A percentile compares a stretch with the other conserved stretches of the same genome.
phyloP scores from a whole-genome alignment of 2,113 vertebrate species.

The Nanger granti region DNA sequence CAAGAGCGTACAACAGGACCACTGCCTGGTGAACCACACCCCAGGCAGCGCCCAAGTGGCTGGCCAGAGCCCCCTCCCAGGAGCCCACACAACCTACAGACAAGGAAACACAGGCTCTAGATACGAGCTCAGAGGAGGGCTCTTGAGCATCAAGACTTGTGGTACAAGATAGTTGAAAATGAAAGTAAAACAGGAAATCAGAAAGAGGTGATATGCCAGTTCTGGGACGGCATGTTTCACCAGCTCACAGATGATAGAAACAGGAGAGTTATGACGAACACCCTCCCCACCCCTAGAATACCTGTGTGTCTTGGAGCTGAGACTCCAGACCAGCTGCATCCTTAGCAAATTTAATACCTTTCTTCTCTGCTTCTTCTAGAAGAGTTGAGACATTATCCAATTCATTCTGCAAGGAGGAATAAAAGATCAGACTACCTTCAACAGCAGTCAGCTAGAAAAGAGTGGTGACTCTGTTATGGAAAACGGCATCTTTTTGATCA shows the following conservation, averaged over 20 bases:
- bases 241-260: neutral
- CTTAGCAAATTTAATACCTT: conserved; percentile 93
- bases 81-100: neutral
- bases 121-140: neutral
- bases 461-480: neutral
- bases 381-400: conserved; percentile 91
- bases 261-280: neutral
- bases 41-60: rapidly evolving
- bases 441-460: neutral
- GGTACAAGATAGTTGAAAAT: no score
- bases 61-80: rapidly evolving
- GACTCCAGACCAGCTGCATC: conserved; percentile 91
- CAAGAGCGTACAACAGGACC: rapidly evolving
- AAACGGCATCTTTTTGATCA: neutral
- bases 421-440: neutral
- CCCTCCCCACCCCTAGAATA: conserved; percentile 47
- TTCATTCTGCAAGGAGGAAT: conserved; percentile 83
- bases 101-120: neutral
- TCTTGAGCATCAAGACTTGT: neutral
- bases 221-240: neutral
- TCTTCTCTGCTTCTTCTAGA: conserved; percentile 96
- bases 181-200: neutral
- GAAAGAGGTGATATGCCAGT: neutral
- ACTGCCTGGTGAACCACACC: neutral
- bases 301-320: conserved; percentile 95